Evolutionary conservation across 2,113 vertebrate genomes (phyloP).

Genomic region (Prietella phreatophila): DNA sequence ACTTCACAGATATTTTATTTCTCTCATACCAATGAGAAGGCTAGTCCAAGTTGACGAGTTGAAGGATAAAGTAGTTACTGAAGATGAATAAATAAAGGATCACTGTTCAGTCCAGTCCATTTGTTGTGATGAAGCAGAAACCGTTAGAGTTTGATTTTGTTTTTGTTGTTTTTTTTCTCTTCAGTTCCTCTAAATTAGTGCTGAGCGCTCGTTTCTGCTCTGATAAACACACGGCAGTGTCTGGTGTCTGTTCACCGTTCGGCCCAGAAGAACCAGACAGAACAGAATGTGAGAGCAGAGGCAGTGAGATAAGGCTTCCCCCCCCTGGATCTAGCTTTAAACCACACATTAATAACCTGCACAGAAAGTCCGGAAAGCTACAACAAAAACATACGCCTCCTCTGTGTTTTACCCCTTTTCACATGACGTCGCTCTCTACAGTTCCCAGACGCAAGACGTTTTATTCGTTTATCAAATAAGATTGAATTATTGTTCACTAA

Average conservation of each 20-base stretch:
- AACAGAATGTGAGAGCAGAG: conserved; percentile 21
- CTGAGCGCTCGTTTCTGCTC: background rate
- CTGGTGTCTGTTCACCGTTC: background rate
- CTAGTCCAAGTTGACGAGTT: too few species aligned
- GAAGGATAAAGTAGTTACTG: too few species aligned
- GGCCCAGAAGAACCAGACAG: background rate
- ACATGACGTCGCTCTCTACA: background rate
- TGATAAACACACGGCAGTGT: background rate
- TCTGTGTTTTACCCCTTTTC: background rate
- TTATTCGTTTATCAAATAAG: background rate
- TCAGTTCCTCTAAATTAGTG: background rate
- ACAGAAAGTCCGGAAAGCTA: background rate
- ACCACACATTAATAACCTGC: background rate
- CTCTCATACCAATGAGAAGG: too few species aligned
- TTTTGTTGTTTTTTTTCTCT: background rate
- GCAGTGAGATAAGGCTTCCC: background rate
- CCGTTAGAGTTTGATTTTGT: background rate
- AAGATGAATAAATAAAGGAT: too few species aligned
- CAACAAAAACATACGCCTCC: background rate
- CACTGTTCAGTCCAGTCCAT: too few species aligned
- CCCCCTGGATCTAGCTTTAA: background rate
- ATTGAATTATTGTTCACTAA: background rate
- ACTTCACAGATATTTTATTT: too few species aligned
- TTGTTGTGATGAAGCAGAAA: too few species aligned
- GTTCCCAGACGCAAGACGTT: background rate